These are phyloP conservation scores for Centropristis striata DNA, from an alignment of 2,113 vertebrate species.

Conservation along the genomic window DNA sequence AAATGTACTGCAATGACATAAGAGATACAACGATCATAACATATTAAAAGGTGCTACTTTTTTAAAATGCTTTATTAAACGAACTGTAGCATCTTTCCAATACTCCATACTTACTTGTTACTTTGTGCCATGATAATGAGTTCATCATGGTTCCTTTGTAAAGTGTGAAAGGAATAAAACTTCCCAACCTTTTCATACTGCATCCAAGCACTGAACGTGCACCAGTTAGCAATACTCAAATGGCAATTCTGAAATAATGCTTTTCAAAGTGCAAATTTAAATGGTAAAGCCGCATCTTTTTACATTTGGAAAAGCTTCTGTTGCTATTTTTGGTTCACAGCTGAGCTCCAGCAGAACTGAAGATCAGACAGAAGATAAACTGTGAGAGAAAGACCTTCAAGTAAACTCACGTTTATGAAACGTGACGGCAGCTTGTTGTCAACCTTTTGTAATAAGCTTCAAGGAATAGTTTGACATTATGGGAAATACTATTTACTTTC, in stretches of 20 bases:
- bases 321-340: slow-evolving; percentile 51
- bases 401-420: slow-evolving; percentile 34
- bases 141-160: slow-evolving; percentile 1
- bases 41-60: slow-evolving; percentile 54
- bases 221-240: slow-evolving; percentile 14
- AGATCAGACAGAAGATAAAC: background rate
- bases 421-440: slow-evolving; percentile 26
- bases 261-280: slow-evolving; percentile 67
- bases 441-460: background rate
- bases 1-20: slow-evolving; percentile 39
- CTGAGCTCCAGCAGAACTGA: slow-evolving; percentile 1
- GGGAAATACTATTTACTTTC: background rate
- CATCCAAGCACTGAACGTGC: background rate
- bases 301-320: slow-evolving; percentile 4
- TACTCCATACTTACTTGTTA: slow-evolving; percentile 4
- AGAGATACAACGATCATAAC: slow-evolving; percentile 41
- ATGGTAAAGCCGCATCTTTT: slow-evolving; percentile 40
- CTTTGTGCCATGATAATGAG: background rate
- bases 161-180: background rate
- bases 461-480: background rate
- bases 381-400: slow-evolving; percentile 36
- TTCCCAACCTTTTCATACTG: background rate
- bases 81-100: slow-evolving; percentile 4
- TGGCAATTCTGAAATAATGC: slow-evolving; percentile 5
- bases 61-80: slow-evolving; percentile 30